Percentiles rank a stretch among this genome's conserved stretches.
Conservation (phyloP, 2,888 invertebrate genomes). For the Monochamus alternatus region DNA sequence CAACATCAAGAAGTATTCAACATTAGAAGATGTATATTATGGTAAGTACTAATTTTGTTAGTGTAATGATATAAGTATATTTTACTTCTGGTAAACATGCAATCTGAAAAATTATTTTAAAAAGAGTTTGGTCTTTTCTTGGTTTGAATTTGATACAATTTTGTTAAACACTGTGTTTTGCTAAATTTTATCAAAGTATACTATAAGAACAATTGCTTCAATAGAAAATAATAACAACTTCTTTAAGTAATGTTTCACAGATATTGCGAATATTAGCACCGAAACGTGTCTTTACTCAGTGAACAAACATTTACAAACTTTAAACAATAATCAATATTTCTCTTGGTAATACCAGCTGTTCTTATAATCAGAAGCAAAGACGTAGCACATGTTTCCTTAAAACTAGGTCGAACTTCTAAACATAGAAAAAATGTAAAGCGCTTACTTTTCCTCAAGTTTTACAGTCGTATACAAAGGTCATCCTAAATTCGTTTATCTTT, state of each 20-base stretch:
- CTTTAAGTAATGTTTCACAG: no score
- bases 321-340: neutral
- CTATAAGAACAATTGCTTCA: neutral
- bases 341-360: neutral
- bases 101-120: no score
- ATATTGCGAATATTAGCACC: no score
- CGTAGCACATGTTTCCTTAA: neutral
- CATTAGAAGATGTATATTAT: constrained; percentile 82
- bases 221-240: no score
- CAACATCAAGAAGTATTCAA: constrained; percentile 80
- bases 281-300: neutral
- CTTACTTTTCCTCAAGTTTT: no score
- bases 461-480: no score
- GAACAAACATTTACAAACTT: neutral
- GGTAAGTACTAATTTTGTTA: constrained; percentile 72
- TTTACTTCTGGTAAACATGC: no score
- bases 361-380: neutral
- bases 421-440: neutral
- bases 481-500: no score
- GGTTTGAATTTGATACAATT: no score
- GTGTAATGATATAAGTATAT: no score
- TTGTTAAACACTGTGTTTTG: no score
- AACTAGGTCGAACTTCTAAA: constrained; percentile 10
- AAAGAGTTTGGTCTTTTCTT: no score
- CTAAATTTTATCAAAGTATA: neutral